A percentile compares a stretch with the other conserved stretches of the same genome.
These are phyloP conservation scores for Drosophila emarginata DNA, from an alignment of 2,888 invertebrate genomes.

Conservation along the genomic window DNA sequence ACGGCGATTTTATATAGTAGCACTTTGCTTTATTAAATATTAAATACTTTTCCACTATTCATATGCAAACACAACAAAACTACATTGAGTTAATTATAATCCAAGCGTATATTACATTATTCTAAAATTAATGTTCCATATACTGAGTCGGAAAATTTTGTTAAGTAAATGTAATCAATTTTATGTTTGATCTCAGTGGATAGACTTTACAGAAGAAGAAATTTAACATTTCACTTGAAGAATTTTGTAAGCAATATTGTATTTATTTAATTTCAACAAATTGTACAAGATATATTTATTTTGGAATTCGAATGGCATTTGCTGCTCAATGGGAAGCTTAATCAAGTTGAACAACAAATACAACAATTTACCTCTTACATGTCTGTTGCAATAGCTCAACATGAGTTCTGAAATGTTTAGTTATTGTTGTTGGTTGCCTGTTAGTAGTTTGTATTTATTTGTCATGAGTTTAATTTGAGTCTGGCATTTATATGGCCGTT, in stretches of 20 bases:
- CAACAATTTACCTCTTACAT: slow-evolving; percentile 3
- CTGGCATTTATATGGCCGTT: slow-evolving; percentile 34
- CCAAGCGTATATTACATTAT: too few relatives aligned
- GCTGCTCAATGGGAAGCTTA: background rate
- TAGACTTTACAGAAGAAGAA: background rate
- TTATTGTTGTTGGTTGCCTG: background rate
- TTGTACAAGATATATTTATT: background rate
- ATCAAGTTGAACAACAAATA: slow-evolving; percentile 1
- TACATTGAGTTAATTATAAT: too few relatives aligned
- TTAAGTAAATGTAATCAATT: too few relatives aligned
- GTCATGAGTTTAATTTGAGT: slow-evolving; percentile 37
- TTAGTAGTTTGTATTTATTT: slow-evolving; percentile 11
- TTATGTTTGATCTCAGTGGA: background rate
- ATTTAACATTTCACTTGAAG: background rate
- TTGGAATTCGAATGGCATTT: background rate
- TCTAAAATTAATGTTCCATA: too few relatives aligned
- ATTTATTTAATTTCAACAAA: background rate
- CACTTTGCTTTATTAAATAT: too few relatives aligned
- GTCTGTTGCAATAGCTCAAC: background rate
- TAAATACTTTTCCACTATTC: too few relatives aligned
- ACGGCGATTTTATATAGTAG: too few relatives aligned
- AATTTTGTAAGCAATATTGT: background rate
- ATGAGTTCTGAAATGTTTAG: slow-evolving; percentile 5
- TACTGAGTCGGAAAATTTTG: too few relatives aligned
- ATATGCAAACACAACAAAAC: too few relatives aligned